These are phyloP conservation scores for Agriotes lineatus DNA, from an alignment of 2,888 invertebrate species.

Conservation along the genomic window DNA sequence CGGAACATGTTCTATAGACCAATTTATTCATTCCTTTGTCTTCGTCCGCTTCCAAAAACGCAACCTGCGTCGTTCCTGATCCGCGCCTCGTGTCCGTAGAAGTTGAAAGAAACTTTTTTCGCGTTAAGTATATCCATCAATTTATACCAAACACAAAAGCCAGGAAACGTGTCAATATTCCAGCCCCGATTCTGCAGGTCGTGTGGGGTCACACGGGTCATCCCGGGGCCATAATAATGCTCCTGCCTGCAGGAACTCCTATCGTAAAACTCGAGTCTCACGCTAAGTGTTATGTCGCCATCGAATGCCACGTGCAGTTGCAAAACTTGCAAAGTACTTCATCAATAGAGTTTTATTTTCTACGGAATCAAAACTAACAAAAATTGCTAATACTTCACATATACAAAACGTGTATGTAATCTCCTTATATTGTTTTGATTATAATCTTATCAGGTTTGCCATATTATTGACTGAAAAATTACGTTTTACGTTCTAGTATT, in stretches of 20 bases:
- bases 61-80: not conserved
- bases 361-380: no score
- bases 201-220: conserved; percentile 11
- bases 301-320: no score
- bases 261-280: conserved; percentile 1
- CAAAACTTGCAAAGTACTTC: no score
- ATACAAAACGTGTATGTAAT: no score
- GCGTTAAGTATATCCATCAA: conserved; percentile 3
- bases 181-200: not conserved
- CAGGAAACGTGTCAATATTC: conserved; percentile 15
- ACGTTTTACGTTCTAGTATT: no score
- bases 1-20: conserved; percentile 11
- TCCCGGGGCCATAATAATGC: not conserved
- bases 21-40: conserved; percentile 14
- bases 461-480: no score
- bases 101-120: conserved; percentile 17
- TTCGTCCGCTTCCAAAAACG: not conserved
- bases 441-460: no score
- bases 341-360: no score
- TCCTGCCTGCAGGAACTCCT: not conserved
- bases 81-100: not conserved
- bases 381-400: no score
- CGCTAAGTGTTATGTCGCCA: not conserved
- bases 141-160: not conserved
- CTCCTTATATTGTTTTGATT: no score